Percentiles rank a stretch among this genome's conserved stretches.
Evolutionary conservation across 2,797 vertebrate genomes (phyloP).

Genomic region (Pagetopsis macropterus): DNA sequence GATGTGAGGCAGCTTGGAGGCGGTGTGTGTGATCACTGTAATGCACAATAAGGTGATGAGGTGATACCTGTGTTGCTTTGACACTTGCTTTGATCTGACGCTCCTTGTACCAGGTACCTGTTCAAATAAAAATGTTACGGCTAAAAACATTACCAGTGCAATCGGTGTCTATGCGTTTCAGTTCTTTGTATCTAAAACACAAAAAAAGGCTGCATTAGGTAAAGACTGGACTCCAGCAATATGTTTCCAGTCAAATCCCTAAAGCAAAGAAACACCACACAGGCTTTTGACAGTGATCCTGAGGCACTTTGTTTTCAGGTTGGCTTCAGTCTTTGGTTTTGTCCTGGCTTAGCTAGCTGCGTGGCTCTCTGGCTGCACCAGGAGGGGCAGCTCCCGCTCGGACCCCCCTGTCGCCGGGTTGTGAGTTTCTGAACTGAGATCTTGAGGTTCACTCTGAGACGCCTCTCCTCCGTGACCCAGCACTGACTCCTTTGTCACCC

Average conservation of each 20-base stretch:
- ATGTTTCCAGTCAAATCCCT: constrained; percentile 60
- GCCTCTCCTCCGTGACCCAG: constrained; percentile 35
- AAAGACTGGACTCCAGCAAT: constrained; percentile 42
- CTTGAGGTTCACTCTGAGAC: constrained; percentile 72
- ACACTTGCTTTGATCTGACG: constrained; percentile 54
- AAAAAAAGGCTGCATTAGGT: constrained; percentile 48
- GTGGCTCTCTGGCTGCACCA: constrained; percentile 71
- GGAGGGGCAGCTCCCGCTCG: constrained; percentile 56
- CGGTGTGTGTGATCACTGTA: constrained; percentile 28
- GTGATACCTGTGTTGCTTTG: constrained; percentile 12
- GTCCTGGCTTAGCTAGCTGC: constrained; percentile 76
- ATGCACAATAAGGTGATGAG: constrained; percentile 18
- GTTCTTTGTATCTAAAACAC: constrained; percentile 51
- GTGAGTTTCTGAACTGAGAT: constrained; percentile 70
- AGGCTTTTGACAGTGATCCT: constrained; percentile 75
- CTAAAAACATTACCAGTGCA: constrained; percentile 52
- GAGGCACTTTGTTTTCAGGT: constrained; percentile 78
- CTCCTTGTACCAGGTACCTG: constrained; percentile 27
- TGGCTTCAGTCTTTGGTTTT: constrained; percentile 74
- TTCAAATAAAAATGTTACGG: constrained; percentile 22
- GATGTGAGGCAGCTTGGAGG: constrained; percentile 58
- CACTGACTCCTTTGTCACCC: constrained; percentile 10
- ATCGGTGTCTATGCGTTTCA: constrained; percentile 34
- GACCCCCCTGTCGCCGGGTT: constrained; percentile 46
- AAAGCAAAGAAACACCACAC: constrained; percentile 63